Percentiles rank a stretch among this genome's conserved stretches.
phyloP scores from a whole-genome alignment of 2,113 vertebrate species.

The Pogona vitticeps region DNA sequence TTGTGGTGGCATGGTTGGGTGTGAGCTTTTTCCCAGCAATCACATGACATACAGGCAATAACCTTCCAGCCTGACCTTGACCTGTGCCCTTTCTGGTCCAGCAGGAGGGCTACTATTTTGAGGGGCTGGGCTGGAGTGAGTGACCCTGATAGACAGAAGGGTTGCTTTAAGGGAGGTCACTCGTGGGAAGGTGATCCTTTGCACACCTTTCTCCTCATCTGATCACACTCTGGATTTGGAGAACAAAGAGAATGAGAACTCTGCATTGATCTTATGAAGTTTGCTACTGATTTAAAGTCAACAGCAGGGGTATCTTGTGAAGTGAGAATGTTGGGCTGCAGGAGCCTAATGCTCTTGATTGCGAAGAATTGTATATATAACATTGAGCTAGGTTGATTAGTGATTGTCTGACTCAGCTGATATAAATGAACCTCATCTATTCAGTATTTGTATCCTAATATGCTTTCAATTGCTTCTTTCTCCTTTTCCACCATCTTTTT shows the following conservation, averaged over 20 bases:
- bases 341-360: background rate
- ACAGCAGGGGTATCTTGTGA: background rate
- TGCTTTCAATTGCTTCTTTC: background rate
- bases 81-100: no score
- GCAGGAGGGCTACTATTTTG: no score
- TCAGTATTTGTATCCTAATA: background rate
- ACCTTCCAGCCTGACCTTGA: no score
- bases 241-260: background rate
- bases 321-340: background rate
- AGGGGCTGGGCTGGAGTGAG: no score
- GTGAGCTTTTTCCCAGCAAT: no score
- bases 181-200: background rate
- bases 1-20: no score
- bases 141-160: no score
- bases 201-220: background rate
- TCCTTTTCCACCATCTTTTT: background rate
- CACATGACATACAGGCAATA: no score
- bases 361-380: background rate
- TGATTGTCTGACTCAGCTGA: background rate
- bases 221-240: background rate
- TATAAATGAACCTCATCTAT: background rate
- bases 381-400: background rate
- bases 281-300: background rate
- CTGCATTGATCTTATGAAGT: background rate
- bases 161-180: no score